Conservation (phyloP, 2,888 invertebrate species). For the Ectemnius cavifrons region DNA sequence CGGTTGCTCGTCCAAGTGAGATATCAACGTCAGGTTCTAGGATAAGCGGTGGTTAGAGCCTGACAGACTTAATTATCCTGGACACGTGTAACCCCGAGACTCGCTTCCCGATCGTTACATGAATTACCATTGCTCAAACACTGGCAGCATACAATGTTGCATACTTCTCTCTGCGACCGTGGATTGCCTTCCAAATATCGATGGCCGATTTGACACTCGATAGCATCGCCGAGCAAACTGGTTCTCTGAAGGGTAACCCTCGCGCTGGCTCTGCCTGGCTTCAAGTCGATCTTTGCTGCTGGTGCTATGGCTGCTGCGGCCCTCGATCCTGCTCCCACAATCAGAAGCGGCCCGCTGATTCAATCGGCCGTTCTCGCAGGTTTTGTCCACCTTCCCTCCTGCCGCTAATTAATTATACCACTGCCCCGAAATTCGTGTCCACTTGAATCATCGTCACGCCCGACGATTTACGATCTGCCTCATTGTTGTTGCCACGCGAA, state of each 20-base stretch:
- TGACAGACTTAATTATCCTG: constrained; percentile 18
- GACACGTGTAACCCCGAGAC: constrained; percentile 24
- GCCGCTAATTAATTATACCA: constrained; percentile 53
- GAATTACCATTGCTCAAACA: background rate
- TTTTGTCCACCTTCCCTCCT: constrained; percentile 46
- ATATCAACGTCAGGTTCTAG: too few relatives aligned
- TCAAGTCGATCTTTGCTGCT: background rate
- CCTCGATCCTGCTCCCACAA: constrained; percentile 19
- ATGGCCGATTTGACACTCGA: constrained; percentile 45
- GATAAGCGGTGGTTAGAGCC: constrained; percentile 16
- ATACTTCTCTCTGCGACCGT: background rate
- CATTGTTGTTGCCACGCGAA: constrained; percentile 13
- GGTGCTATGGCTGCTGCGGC: too few relatives aligned
- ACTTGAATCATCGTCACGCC: constrained; percentile 50
- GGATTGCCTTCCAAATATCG: constrained; percentile 40
- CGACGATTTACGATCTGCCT: constrained; percentile 40
- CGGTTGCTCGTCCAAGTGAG: too few relatives aligned
- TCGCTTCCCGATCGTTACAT: constrained; percentile 20
- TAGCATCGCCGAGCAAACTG: constrained; percentile 46
- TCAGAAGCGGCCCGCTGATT: constrained; percentile 37
- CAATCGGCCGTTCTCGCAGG: constrained; percentile 34
- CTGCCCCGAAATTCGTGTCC: constrained; percentile 44
- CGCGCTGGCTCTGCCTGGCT: background rate
- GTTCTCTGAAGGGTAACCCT: constrained; percentile 21
- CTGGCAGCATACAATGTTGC: too few relatives aligned